Conservation (phyloP, 1,140 invertebrate species). For the Gonatopus flavifemur region DNA sequence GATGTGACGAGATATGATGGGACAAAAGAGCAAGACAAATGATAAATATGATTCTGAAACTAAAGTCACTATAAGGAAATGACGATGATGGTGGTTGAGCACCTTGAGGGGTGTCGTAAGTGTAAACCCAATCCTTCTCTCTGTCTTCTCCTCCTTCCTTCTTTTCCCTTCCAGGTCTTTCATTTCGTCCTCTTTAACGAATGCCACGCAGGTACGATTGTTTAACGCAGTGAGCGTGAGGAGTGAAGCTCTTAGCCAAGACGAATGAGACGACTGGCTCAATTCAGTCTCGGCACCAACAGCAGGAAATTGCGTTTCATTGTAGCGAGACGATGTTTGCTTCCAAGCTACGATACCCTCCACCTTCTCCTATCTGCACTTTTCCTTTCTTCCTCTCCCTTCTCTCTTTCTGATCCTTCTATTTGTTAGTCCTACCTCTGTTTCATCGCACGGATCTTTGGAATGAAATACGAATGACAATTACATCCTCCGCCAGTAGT, state of each 20-base stretch:
- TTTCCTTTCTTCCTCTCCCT: neutral
- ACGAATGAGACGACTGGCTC: constrained; percentile 40
- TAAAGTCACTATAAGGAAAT: too few relatives aligned
- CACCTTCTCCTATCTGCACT: neutral
- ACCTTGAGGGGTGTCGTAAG: too few relatives aligned
- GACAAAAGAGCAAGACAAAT: too few relatives aligned
- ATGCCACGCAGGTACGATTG: constrained; percentile 43
- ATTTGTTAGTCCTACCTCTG: too few relatives aligned
- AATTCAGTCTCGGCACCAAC: constrained; percentile 27
- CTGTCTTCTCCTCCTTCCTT: neutral
- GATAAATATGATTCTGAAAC: too few relatives aligned
- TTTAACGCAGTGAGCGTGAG: constrained; percentile 40
- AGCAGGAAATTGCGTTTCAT: constrained; percentile 51
- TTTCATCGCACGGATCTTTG: constrained; percentile 17
- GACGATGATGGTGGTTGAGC: too few relatives aligned
- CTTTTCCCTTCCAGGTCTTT: neutral
- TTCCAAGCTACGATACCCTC: constrained; percentile 39
- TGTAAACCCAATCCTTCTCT: neutral
- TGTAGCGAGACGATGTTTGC: constrained; percentile 47
- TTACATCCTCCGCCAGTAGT: constrained; percentile 28
- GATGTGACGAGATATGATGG: too few relatives aligned
- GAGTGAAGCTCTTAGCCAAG: constrained; percentile 43
- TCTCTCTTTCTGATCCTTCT: neutral
- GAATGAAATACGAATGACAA: constrained; percentile 42
- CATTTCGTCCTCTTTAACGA: constrained; percentile 26